These are phyloP conservation scores for Ophioderma brevispina DNA, from an alignment of 35 echinoderm and acorn worm genomes.

Conservation along the genomic window DNA sequence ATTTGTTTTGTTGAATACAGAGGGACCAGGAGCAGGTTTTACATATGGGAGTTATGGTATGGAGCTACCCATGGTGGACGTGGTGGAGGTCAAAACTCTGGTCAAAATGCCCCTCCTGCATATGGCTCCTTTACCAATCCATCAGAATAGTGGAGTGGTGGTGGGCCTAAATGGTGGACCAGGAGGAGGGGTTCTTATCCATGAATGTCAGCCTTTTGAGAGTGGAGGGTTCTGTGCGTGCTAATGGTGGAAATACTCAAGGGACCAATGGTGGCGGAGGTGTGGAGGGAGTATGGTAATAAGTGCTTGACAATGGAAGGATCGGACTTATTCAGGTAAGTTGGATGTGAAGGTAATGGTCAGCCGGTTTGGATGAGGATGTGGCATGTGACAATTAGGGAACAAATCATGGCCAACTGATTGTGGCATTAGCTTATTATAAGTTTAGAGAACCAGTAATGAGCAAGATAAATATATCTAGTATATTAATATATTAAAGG, in stretches of 20 bases:
- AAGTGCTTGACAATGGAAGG: slow-evolving; percentile 45
- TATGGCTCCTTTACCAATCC: slow-evolving; percentile 86
- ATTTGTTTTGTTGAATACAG: not conserved
- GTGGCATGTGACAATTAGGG: no score
- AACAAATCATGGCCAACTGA: no score
- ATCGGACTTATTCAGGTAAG: slow-evolving; percentile 68
- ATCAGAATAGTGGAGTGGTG: slow-evolving; percentile 68
- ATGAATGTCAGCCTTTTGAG: slow-evolving; percentile 51
- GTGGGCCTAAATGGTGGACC: slow-evolving; percentile 1
- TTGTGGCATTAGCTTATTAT: no score
- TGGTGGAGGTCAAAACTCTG: slow-evolving; percentile 45
- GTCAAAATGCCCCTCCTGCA: slow-evolving; percentile 36
- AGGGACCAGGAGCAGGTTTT: slow-evolving; percentile 66
- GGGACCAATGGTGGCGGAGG: slow-evolving; percentile 39
- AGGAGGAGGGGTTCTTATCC: slow-evolving; percentile 70
- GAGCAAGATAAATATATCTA: no score
- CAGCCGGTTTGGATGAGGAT: no score
- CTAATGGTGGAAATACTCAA: slow-evolving; percentile 37
- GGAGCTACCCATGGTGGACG: slow-evolving; percentile 82
- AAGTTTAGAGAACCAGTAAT: no score
- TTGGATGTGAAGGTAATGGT: no score
- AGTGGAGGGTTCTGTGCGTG: slow-evolving; percentile 63
- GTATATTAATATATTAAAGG: no score
- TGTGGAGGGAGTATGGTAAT: slow-evolving; percentile 77
- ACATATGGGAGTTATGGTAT: slow-evolving; percentile 54